Percentiles rank a stretch among this genome's conserved stretches.
phyloP scores from a whole-genome alignment of 2,888 invertebrate species.

The Bombylius discolor region DNA sequence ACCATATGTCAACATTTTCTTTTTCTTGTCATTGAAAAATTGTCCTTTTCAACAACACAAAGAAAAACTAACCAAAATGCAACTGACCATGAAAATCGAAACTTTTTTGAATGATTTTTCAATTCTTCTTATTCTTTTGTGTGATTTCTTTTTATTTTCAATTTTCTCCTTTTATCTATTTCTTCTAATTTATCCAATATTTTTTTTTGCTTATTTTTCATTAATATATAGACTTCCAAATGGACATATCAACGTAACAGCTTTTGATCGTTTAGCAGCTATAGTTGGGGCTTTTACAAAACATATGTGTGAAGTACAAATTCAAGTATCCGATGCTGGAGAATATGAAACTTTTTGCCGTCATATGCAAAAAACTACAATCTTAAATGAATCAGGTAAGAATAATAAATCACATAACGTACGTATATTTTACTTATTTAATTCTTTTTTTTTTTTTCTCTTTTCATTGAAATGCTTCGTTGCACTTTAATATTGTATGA shows the following conservation, averaged over 20 bases:
- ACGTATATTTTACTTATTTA: neutral
- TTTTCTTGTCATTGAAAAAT: too few relatives aligned
- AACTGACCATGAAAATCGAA: too few relatives aligned
- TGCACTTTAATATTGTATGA: too few relatives aligned
- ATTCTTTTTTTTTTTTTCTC: neutral
- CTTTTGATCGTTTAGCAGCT: conserved; percentile 36
- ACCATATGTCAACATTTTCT: too few relatives aligned
- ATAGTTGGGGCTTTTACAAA: conserved; percentile 36
- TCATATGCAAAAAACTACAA: conserved; percentile 33
- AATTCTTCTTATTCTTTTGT: neutral
- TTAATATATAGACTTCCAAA: conserved; percentile 51
- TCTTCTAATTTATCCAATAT: neutral
- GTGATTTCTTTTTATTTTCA: neutral
- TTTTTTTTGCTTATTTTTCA: too few relatives aligned
- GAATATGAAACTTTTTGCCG: conserved; percentile 33
- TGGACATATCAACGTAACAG: conserved; percentile 68
- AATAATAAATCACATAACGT: too few relatives aligned
- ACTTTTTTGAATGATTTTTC: too few relatives aligned
- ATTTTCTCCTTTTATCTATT: neutral
- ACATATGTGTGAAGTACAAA: conserved; percentile 34
- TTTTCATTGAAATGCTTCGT: too few relatives aligned
- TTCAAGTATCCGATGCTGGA: conserved; percentile 18
- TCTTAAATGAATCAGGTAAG: conserved; percentile 32
- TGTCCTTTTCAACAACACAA: too few relatives aligned
- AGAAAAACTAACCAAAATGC: too few relatives aligned